Evolutionary conservation across 1,140 invertebrate species (phyloP), one percentile per base, ranked within the genome.

Genomic region (Leptinotarsa undecemlineata): DNA sequence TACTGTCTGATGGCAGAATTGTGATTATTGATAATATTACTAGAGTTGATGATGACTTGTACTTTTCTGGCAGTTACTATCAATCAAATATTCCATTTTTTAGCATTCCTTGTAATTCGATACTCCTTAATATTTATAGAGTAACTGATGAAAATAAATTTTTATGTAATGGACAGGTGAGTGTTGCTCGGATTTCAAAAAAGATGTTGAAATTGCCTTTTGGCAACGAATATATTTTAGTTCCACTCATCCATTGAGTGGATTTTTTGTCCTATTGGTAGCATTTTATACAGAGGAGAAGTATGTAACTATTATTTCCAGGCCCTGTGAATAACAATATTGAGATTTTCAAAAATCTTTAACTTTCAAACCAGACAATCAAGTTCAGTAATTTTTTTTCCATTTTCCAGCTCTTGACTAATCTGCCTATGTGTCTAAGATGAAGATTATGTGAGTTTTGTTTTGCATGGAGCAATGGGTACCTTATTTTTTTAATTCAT

Each of bases 361-460:
- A 8, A 33, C 26, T 33, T 33, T 33, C 51, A 57, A 57, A 57
- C 15, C 51, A 57, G 51, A 57, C 51, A 57, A 17, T 17, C 14
- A 57, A 57, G 26, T 33, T 57, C 51, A 57, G 51, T 57, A 33
- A 5, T 33, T 33, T 33, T 33, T 33, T 33, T 33, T 33, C 1
- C 26, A 33, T 33, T 33, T 33, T 33, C 26, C 26, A 33, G 26
- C 26, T 33, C 26, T 33, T 33, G 6, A 33, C 26, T 33, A 8
- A 33, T 33, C 26, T 33, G 26, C 8, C 26, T 33, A 33, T 33
- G 26, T 33, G 26, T 33, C 26, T 33, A 33, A 33, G 51, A 57
- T 57, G n/a, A 57, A 57, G 15, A 57, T 33, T 57, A 57, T 57
- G 51, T 57, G 51, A 57, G 51, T 57, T 57, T n/a, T 57, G 51